Evolutionary conservation across 2,113 vertebrate genomes (phyloP).

Genomic region (Epinephelus moara): DNA sequence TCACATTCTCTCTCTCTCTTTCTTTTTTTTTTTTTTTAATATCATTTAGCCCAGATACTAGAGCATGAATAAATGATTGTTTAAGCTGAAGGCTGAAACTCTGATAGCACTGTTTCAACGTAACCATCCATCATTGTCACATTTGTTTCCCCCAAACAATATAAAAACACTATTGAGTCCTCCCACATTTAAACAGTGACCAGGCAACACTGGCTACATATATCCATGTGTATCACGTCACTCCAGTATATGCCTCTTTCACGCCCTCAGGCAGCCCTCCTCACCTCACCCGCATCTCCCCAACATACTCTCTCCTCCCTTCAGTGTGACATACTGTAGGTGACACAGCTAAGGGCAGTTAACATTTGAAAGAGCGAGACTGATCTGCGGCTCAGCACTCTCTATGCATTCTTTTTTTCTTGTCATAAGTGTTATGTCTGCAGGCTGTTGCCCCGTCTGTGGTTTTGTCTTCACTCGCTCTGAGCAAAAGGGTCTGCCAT

Average conservation of each 20-base stretch:
- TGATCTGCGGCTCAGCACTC: slow-evolving; percentile 11
- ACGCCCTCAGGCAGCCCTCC: background rate
- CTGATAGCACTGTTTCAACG: slow-evolving; percentile 1
- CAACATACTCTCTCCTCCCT: slow-evolving; percentile 13
- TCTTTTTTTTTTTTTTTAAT: background rate
- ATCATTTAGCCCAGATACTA: background rate
- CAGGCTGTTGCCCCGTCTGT: background rate
- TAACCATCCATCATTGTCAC: slow-evolving; percentile 44
- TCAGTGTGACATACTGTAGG: slow-evolving; percentile 25
- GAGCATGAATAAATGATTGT: slow-evolving; percentile 9
- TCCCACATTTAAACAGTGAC: slow-evolving; percentile 27
- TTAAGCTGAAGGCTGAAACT: slow-evolving; percentile 1
- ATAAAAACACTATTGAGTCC: background rate
- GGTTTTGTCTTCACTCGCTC: slow-evolving; percentile 7
- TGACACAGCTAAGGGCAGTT: slow-evolving; percentile 25
- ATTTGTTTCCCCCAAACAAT: slow-evolving; percentile 4
- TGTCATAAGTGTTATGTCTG: background rate
- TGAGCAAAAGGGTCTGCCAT: background rate
- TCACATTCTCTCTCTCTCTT: slow-evolving; percentile 7
- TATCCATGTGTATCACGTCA: background rate
- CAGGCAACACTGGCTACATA: background rate
- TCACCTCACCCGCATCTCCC: background rate
- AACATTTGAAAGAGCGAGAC: slow-evolving; percentile 15
- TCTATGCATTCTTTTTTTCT: background rate
- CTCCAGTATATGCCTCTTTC: background rate